These are phyloP conservation scores for Pelagia noctiluca DNA, from an alignment of 30 jellyfish, hydroid and myxozoan species.

Conservation along the genomic window DNA sequence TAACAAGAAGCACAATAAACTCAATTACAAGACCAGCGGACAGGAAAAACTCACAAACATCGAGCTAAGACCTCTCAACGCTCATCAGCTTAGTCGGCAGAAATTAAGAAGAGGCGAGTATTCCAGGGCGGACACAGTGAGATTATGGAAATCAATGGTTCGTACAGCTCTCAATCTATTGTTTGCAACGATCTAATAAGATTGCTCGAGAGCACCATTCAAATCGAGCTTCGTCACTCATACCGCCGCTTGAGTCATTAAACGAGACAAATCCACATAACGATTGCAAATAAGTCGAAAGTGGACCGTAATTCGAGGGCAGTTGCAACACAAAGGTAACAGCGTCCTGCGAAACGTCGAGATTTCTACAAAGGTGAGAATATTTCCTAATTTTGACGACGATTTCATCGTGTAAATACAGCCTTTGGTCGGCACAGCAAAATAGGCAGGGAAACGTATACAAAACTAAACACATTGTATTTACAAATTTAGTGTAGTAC, in stretches of 20 bases:
- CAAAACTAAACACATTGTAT: no score
- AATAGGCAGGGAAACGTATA: no score
- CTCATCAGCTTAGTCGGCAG: conserved; percentile 53
- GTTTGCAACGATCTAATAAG: conserved; percentile 50
- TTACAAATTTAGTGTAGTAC: no score
- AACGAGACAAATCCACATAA: neutral
- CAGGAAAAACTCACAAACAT: neutral
- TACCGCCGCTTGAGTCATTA: conserved; percentile 1
- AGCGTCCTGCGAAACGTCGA: no score
- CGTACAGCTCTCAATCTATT: conserved; percentile 67
- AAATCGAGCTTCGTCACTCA: neutral
- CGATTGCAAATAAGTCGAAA: neutral
- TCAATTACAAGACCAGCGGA: neutral
- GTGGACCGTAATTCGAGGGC: neutral
- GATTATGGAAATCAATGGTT: conserved; percentile 69
- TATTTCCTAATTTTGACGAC: no score
- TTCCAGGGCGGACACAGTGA: conserved; percentile 77
- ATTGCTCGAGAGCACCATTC: conserved; percentile 58
- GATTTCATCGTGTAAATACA: no score
- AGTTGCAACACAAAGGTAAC: neutral
- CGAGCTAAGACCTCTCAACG: neutral
- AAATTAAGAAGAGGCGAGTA: conserved; percentile 63
- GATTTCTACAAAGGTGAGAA: no score
- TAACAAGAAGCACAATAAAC: neutral
- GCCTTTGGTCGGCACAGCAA: no score